Evolutionary conservation across 2,113 vertebrate genomes (phyloP).

Genomic region (Odocoileus virginianus): DNA sequence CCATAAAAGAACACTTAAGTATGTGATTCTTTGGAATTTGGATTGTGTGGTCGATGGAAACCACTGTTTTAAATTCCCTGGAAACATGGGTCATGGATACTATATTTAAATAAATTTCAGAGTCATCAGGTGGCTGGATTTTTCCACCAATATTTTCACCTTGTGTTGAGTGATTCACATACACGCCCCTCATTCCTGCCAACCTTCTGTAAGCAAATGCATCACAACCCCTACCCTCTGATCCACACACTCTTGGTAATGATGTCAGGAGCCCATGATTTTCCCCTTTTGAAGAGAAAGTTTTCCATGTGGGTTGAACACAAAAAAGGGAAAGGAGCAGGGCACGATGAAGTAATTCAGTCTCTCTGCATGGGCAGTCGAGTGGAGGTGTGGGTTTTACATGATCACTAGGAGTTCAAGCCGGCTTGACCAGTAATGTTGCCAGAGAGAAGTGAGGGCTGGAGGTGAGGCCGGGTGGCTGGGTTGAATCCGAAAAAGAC

Average conservation of each 20-base stretch:
- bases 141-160: slow-evolving; percentile 80
- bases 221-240: not conserved
- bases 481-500: not conserved
- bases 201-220: slow-evolving; percentile 37
- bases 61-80: slow-evolving; percentile 71
- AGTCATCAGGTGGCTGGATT: slow-evolving; percentile 78
- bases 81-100: slow-evolving; percentile 76
- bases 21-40: slow-evolving; percentile 73
- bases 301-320: slow-evolving; percentile 50
- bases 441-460: not conserved
- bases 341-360: not conserved
- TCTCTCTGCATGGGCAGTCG: not conserved
- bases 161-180: slow-evolving; percentile 77
- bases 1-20: slow-evolving; percentile 69
- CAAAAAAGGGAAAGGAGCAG: not conserved
- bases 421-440: not conserved
- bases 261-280: slow-evolving; percentile 70
- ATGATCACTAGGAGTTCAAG: not conserved
- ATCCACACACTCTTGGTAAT: slow-evolving; percentile 25
- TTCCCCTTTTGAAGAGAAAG: slow-evolving; percentile 52
- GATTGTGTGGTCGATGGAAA: slow-evolving; percentile 44
- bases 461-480: not conserved
- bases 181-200: slow-evolving; percentile 68
- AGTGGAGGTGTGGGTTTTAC: not conserved
- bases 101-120: slow-evolving; percentile 80